phyloP scores from a whole-genome alignment of 2,797 vertebrate species.

The Chromis chromis region DNA sequence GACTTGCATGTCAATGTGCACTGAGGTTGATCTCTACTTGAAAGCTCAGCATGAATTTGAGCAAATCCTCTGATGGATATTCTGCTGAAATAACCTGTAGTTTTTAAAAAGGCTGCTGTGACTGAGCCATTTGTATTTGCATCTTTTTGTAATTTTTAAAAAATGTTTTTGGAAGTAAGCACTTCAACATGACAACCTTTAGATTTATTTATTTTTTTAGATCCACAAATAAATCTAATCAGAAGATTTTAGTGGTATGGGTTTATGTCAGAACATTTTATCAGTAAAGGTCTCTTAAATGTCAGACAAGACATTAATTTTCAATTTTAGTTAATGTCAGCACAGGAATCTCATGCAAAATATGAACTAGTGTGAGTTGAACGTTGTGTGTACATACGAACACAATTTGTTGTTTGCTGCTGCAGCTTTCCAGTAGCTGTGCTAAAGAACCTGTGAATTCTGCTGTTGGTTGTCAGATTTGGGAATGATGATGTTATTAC shows the following conservation, averaged over 20 bases:
- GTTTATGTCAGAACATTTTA: constrained; percentile 11
- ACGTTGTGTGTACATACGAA: not conserved
- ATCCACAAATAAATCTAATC: constrained; percentile 24
- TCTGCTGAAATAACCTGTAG: too few relatives aligned
- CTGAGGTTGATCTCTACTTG: not conserved
- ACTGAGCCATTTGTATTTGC: not conserved
- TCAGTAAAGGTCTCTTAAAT: constrained; percentile 36
- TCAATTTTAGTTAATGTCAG: not conserved
- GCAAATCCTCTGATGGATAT: too few relatives aligned
- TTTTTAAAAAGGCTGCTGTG: not conserved
- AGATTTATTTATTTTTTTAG: constrained; percentile 11
- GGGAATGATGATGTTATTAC: constrained; percentile 41
- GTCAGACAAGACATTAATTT: constrained; percentile 12
- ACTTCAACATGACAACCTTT: constrained; percentile 9
- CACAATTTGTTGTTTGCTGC: not conserved
- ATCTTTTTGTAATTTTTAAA: not conserved
- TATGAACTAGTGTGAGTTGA: too few relatives aligned
- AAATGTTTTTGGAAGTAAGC: not conserved
- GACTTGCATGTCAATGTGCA: not conserved
- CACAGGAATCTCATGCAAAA: not conserved
- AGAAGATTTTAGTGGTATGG: not conserved
- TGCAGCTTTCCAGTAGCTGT: not conserved
- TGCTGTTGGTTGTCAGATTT: constrained; percentile 11
- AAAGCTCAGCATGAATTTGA: not conserved
- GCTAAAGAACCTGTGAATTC: constrained; percentile 17